Evolutionary conservation across 2,797 vertebrate species (phyloP), one percentile per base, ranked within the genome.

Genomic region (Rhinatrema bivittatum): DNA sequence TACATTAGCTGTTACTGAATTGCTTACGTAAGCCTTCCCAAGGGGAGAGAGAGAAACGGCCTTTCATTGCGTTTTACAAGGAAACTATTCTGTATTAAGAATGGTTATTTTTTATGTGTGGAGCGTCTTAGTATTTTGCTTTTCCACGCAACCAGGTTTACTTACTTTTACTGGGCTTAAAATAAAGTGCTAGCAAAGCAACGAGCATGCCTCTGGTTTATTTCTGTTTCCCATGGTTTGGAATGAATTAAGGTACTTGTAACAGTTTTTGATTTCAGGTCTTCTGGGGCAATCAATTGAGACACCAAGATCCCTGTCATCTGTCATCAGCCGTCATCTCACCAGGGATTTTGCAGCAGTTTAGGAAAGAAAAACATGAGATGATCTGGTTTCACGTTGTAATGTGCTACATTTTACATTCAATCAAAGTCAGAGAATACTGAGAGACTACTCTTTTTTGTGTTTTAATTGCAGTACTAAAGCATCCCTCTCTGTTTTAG

Each of bases 261-360:
- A 38, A 15, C 43, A 21, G 36, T 50, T 68, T 74, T 70, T 74
- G 25, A 62, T 59, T 60, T 69, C 24, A 46, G 21, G 58, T 68
- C 68, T 77, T 69, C 78, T 42, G 33, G 53, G 68, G 60, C 70
- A 78, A 62, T 81, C 62, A 59, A 46, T 69, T 70, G 70, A 76
- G 68, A 70, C 36, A 72, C 56, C 50, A 65, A 61, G 74, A 68
- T 74, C 54, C 31, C 56, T 76, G 57, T 68, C 71, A 68, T 81
- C 72, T 87, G 68, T 76, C 72, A 70, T 87, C 78, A 78, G 60
- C 76, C 65, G 54, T 83, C 73, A 67, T 74, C 75, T 85, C 78
- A 72, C 62, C 47, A 25, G 76, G 73, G 76, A 78, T 72, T 43
- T 60, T 53, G 38, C 3, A 59, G 24, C 18, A 7, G 29, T 48